Evolutionary conservation across 2,113 vertebrate species (phyloP).

Genomic region (Hyperopisus bebe): DNA sequence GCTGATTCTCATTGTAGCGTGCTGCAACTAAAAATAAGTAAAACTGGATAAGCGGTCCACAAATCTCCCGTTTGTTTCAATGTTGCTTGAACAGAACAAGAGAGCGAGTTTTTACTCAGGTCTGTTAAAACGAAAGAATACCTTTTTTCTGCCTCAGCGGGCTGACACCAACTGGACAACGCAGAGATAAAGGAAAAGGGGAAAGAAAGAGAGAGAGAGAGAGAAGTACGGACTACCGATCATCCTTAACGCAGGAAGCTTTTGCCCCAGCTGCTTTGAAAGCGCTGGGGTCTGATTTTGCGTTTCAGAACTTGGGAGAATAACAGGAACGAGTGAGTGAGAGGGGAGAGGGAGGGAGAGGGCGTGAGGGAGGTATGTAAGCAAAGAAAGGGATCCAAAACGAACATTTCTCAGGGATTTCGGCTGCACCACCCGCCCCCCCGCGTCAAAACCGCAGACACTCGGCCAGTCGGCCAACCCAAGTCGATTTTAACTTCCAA

Average conservation of each 20-base stretch:
- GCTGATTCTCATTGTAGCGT: background rate
- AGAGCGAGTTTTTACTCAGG: background rate
- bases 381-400: constrained; percentile 44
- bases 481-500: constrained; percentile 22
- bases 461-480: constrained; percentile 46
- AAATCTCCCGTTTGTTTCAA: background rate
- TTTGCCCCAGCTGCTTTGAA: constrained; percentile 15
- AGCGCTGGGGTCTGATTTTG: constrained; percentile 6
- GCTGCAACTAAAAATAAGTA: background rate
- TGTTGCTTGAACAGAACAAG: background rate
- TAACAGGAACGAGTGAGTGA: constrained; percentile 25
- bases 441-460: constrained; percentile 48
- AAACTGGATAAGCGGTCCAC: background rate
- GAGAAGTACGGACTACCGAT: constrained; percentile 18
- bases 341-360: constrained; percentile 34
- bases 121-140: background rate
- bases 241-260: constrained; percentile 19
- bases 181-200: background rate
- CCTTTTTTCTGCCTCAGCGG: background rate
- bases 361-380: constrained; percentile 45
- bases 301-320: constrained; percentile 38
- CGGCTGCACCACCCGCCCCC: constrained; percentile 36
- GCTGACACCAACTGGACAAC: background rate
- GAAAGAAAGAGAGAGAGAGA: background rate
- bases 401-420: constrained; percentile 46